Conservation (phyloP, 2,888 invertebrate genomes). For the Cremastobaeus sp. region DNA sequence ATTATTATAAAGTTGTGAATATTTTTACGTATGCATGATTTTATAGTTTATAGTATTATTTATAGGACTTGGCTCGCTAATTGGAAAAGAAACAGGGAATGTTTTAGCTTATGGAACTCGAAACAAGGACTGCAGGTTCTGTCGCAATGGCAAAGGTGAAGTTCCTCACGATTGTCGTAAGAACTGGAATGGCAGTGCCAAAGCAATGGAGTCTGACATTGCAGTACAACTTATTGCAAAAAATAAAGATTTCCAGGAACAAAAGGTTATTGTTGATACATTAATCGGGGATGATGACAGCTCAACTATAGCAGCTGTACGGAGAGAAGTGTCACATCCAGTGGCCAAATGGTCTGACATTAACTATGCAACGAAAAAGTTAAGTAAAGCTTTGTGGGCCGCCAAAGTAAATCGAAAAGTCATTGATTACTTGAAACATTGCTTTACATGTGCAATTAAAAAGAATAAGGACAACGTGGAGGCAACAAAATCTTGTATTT, state of each 20-base stretch:
- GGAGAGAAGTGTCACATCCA: constrained; percentile 30
- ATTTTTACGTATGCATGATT: too few species aligned
- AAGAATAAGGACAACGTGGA: constrained; percentile 31
- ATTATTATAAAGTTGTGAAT: too few species aligned
- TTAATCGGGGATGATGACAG: constrained; percentile 65
- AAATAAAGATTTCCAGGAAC: constrained; percentile 60
- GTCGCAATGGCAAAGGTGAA: too few species aligned
- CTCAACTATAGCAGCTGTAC: constrained; percentile 61
- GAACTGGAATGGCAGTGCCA: constrained; percentile 47
- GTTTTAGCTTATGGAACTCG: too few species aligned
- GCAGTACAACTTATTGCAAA: constrained; percentile 58
- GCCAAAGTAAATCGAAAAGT: constrained; percentile 17
- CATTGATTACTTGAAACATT: constrained; percentile 17
- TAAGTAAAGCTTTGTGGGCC: constrained; percentile 57
- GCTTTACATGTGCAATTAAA: constrained; percentile 26
- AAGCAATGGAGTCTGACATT: constrained; percentile 49
- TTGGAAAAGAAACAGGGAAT: too few species aligned
- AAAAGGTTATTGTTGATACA: constrained; percentile 46
- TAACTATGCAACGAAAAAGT: constrained; percentile 60
- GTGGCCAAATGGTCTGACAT: constrained; percentile 58
- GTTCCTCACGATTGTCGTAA: too few species aligned
- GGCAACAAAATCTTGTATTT: too few species aligned
- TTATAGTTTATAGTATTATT: too few species aligned
- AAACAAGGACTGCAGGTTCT: too few species aligned
- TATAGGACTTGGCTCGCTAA: too few species aligned